phyloP scores from a whole-genome alignment of 1,140 invertebrate species.

The Hyposmocoma kahamanoa region DNA sequence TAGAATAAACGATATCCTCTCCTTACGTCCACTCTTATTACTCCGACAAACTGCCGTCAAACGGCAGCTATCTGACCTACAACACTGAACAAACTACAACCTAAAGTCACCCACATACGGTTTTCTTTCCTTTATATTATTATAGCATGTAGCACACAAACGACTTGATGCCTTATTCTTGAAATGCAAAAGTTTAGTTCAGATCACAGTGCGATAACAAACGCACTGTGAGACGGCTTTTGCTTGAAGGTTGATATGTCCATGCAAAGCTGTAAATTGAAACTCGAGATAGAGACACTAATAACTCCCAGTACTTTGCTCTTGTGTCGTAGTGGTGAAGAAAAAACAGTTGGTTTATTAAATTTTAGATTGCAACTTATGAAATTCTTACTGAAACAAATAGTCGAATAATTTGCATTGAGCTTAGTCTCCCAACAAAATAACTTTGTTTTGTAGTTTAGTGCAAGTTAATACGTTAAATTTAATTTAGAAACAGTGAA shows the following conservation, averaged over 20 bases:
- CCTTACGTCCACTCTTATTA: slow-evolving; percentile 72
- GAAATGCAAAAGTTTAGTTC: slow-evolving; percentile 37
- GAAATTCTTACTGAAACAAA: too few relatives aligned
- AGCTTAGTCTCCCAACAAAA: too few relatives aligned
- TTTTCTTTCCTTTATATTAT: neutral
- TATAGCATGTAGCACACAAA: neutral
- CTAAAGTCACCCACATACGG: neutral
- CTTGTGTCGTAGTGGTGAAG: too few relatives aligned
- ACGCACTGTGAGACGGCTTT: slow-evolving; percentile 43
- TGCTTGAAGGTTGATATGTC: slow-evolving; percentile 57
- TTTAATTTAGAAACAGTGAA: too few relatives aligned
- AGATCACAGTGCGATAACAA: slow-evolving; percentile 36
- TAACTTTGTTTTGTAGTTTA: too few relatives aligned
- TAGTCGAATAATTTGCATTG: too few relatives aligned
- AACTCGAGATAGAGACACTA: slow-evolving; percentile 49
- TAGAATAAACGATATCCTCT: slow-evolving; percentile 73
- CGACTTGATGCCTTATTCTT: slow-evolving; percentile 30
- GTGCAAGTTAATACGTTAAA: too few relatives aligned
- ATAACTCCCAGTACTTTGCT: too few relatives aligned
- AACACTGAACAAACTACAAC: too few relatives aligned
- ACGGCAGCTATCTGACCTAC: slow-evolving; percentile 30
- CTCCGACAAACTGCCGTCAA: slow-evolving; percentile 68
- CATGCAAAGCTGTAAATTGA: slow-evolving; percentile 64
- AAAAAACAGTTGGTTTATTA: too few relatives aligned
- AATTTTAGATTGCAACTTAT: too few relatives aligned